These are phyloP conservation scores for Catalaphyllia jardinei DNA, from an alignment of 64 coral and sea anemone species.

Conservation along the genomic window DNA sequence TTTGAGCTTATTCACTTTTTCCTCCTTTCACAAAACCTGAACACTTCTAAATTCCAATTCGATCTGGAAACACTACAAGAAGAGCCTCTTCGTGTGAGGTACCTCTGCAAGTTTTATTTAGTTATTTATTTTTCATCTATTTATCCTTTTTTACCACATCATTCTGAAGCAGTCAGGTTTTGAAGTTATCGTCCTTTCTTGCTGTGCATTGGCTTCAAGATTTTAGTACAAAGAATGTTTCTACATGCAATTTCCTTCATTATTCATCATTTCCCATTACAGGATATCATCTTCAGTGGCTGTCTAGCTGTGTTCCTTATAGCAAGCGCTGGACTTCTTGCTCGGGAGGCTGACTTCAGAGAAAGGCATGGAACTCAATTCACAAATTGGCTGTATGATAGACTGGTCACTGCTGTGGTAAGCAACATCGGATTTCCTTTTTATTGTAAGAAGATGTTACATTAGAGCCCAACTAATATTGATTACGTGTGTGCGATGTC, in stretches of 20 bases:
- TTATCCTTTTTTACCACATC: no score
- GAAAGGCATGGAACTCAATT: conserved; percentile 18
- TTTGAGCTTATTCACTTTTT: no score
- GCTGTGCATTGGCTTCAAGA: no score
- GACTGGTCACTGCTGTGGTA: conserved; percentile 35
- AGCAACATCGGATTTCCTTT: background rate
- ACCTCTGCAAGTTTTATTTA: no score
- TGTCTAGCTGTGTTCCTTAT: conserved; percentile 23
- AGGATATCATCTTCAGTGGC: conserved; percentile 27
- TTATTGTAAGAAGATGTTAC: no score
- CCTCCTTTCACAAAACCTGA: no score
- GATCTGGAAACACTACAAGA: background rate
- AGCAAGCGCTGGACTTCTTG: conserved; percentile 31
- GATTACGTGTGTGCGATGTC: no score
- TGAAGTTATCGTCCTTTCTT: no score
- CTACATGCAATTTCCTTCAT: background rate
- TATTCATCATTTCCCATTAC: background rate
- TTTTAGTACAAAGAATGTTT: background rate
- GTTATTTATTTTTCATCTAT: no score
- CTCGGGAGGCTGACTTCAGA: conserved; percentile 9
- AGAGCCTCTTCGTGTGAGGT: background rate
- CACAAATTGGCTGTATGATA: conserved; percentile 13
- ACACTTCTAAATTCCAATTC: no score
- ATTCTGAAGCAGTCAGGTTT: no score
- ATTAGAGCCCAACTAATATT: no score